Evolutionary conservation across 2,113 vertebrate species (phyloP), one percentile per base, ranked within the genome.

Genomic region (Apeltes quadracus): DNA sequence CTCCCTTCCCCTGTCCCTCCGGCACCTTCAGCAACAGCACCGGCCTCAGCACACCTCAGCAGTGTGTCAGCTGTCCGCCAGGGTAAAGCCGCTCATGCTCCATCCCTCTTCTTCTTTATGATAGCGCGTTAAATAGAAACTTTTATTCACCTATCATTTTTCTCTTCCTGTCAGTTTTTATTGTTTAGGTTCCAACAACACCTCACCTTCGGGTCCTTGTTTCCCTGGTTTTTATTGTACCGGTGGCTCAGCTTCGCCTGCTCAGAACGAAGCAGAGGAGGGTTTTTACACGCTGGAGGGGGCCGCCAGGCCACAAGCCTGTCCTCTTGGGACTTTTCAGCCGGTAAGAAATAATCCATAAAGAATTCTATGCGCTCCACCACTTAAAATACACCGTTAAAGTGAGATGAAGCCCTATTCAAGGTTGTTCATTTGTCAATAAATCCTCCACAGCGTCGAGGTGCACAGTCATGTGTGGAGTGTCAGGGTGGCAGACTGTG

Each of bases 141-240:
- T 20, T 64, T 9, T 48, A 4, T n/a, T 63, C 7, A 34, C 32
- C 29, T 61, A 14, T 65, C 25, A 29, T 69, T 15, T 54, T 48
- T 73, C 39, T 72, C 25, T 74, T 22, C 20, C 20, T 74, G 27
- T 77, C 72, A 94, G 94, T 25, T 91, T 87, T 71, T 96, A 93
- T 63, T 97, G 96, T 83, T 89, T 88, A 82, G 95, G 94, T 20
- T 91, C 80, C 50, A 94, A 90, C 70, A 93, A 69, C 76, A 92
- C 88, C 3, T 83, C 91, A 56, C 95, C 95, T 0, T 92, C 93
- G 0, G 96, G 95, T 34, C 91, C 41, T 0, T 97, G 96, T 82
- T 87, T 89, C 41, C 78, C 94, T 27, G 96, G 96, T n/a, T 95
- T 94, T 78, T 97, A 94, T 88, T 97, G 96, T 51, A 88, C 89